Base-by-base conservation (phyloP, 2,888 invertebrate species). In the Itoplectis maculator region DNA sequence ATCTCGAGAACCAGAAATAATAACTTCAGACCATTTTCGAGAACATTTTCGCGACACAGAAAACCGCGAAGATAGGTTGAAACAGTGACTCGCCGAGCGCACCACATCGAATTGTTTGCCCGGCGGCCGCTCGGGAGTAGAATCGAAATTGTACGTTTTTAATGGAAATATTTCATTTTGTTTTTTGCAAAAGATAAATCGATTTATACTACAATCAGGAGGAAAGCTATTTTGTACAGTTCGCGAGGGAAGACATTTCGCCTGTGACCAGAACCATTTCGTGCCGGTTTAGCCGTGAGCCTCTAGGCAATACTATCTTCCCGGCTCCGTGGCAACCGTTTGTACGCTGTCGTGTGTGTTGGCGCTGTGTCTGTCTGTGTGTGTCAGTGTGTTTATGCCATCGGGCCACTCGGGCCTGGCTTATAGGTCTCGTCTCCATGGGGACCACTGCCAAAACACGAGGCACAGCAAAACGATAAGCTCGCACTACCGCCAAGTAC, bases 361-460 rank as follows among this genome's bases (percentile, higher is more conserved):
- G n/a, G n/a, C n/a, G n/a, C 11, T 42, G 13, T 42, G 42, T 42
- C 11, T 42, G 42, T n/a, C n/a, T n/a, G 23, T 54, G 18, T 6
- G 6, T 54, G 54, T 70, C n/a, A n/a, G 54, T 2, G 40, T 54
- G 54, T 13, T 13, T 9, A 56, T 42, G 56, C 40, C 70, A 70
- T 70, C 70, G 35, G 40, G 42, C 35, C 56, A 70, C 70, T 45
- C 15, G 35, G 51, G 37, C 13, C 49, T 9, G 18, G 23, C 65
- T 15, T 45, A 47, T 72, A 47, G 72, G n/a, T 37, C 45, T 56
- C 72, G 78, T 78, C 51, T 63, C 72, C 78, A 78, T 78, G 45
- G 78, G 78, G 56, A 78, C 72, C 70, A 29, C 54, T 45, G 56
- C 78, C 70, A 78, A 78, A 78, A 78, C 78, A 78, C 56, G 7